Conservation (phyloP, 2,888 invertebrate species). For the Scotopteryx bipunctaria region DNA sequence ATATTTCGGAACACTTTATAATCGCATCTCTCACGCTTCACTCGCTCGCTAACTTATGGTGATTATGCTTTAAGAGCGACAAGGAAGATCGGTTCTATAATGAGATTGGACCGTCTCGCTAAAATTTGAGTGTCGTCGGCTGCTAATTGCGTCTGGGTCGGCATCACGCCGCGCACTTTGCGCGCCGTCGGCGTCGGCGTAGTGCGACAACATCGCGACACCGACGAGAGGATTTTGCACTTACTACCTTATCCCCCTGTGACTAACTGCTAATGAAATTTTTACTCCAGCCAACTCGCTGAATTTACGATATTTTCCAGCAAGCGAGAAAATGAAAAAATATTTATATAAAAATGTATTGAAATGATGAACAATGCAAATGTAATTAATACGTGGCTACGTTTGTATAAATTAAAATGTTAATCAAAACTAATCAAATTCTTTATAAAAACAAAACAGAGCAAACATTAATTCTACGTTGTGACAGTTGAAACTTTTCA, state of each 20-base stretch:
- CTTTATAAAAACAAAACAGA: conserved; percentile 74
- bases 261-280: conserved; percentile 62
- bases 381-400: conserved; percentile 22
- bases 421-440: conserved; percentile 66
- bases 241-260: conserved; percentile 51
- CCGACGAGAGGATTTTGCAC: conserved; percentile 33
- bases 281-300: conserved; percentile 51
- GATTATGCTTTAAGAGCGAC: conserved; percentile 82
- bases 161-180: conserved; percentile 42
- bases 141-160: conserved; percentile 77
- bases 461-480: conserved; percentile 80
- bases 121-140: conserved; percentile 80
- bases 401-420: conserved; percentile 59
- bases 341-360: conserved; percentile 38
- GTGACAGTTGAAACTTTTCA: conserved; percentile 77
- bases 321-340: conserved; percentile 41
- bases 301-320: conserved; percentile 43
- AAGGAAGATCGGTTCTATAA: conserved; percentile 81
- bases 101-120: conserved; percentile 81
- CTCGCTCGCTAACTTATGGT: conserved; percentile 81
- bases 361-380: conserved; percentile 47
- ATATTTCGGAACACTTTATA: conserved; percentile 83
- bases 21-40: conserved; percentile 82
- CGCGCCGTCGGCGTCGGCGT: conserved; percentile 19
- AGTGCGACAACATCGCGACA: conserved; percentile 37